Evolutionary conservation across 1,140 invertebrate genomes (phyloP), one percentile per base, ranked within the genome.

Genomic region (Euwallacea similis): DNA sequence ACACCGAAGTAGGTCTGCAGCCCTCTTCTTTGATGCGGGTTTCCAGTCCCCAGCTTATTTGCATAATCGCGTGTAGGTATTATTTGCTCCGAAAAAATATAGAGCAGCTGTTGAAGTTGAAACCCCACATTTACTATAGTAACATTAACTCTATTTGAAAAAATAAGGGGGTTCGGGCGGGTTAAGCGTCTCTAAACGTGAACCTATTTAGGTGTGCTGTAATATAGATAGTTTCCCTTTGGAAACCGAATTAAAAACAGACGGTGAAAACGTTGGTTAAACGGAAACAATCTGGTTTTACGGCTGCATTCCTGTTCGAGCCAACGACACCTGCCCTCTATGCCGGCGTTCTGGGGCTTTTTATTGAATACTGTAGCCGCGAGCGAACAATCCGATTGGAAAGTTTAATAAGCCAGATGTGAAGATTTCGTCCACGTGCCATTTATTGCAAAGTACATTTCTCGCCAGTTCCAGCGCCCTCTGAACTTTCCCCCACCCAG

Each of bases 341-440:
- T 16, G 6, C 6, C 13, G 55, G 6, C 10, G 13, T 58, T 58
- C 21, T 10, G 55, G 13, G 55, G 13, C 10, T 16, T 58, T 58
- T 58, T 58, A 58, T 58, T 33, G n/a, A 15, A 41, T 58, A 58
- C 10, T 33, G 9, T 10, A 10, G 55, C n/a, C 7, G 13, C 55
- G 21, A 58, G 10, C 21, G 21, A 15, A 58, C 21, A 21, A 16
- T 58, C 21, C 21, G 10, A 58, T 58, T 33, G n/a, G 55, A 58
- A 58, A 58, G 55, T 58, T 58, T 58, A 58, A 16, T 58, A 58
- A 58, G 21, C 55, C 55, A 58, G 55, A 15, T 58, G 55, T 58
- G 55, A 10, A 15, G 9, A 58, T 58, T 16, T 58, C 21, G 55
- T 58, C 55, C 55, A 58, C 55, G 55, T 58, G 55, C 16, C 21